These are phyloP conservation scores for Acronicta alni DNA, from an alignment of 2,888 invertebrate genomes.

Conservation along the genomic window DNA sequence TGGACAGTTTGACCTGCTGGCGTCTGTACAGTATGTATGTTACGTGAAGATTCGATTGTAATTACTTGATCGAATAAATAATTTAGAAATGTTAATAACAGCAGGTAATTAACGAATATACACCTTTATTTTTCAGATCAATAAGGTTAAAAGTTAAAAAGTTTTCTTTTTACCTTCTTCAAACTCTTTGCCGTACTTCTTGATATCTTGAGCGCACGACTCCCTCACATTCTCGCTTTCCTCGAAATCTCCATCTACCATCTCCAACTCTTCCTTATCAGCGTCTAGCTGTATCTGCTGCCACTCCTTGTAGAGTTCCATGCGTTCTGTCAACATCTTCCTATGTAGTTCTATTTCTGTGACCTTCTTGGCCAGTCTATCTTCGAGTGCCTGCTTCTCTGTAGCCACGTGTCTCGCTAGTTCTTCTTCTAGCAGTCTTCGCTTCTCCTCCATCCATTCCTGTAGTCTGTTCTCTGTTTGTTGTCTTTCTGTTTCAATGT, in stretches of 20 bases:
- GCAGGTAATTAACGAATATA: too few species aligned
- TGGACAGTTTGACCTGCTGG: too few species aligned
- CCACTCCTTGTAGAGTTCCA: slow-evolving; percentile 59
- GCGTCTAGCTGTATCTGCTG: slow-evolving; percentile 59
- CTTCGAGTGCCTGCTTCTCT: slow-evolving; percentile 62
- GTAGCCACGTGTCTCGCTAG: slow-evolving; percentile 67
- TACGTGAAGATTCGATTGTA: too few species aligned
- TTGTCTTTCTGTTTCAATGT: slow-evolving; percentile 65
- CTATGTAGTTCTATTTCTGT: slow-evolving; percentile 66
- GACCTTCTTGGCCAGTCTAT: slow-evolving; percentile 63
- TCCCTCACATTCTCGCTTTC: slow-evolving; percentile 65
- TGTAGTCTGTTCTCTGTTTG: slow-evolving; percentile 63
- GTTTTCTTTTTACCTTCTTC: slow-evolving; percentile 69
- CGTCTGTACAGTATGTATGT: too few species aligned
- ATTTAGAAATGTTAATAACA: too few species aligned
- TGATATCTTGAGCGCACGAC: slow-evolving; percentile 64
- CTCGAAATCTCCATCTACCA: slow-evolving; percentile 66
- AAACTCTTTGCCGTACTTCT: slow-evolving; percentile 74
- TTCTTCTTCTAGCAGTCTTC: slow-evolving; percentile 71
- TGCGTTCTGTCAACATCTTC: slow-evolving; percentile 60
- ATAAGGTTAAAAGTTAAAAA: not conserved
- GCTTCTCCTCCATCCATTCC: slow-evolving; percentile 68
- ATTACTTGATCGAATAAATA: too few species aligned
- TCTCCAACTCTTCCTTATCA: slow-evolving; percentile 66
- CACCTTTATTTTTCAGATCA: not conserved